Conservation (phyloP, 2,888 invertebrate genomes). For the Microctonus hyperodae region DNA sequence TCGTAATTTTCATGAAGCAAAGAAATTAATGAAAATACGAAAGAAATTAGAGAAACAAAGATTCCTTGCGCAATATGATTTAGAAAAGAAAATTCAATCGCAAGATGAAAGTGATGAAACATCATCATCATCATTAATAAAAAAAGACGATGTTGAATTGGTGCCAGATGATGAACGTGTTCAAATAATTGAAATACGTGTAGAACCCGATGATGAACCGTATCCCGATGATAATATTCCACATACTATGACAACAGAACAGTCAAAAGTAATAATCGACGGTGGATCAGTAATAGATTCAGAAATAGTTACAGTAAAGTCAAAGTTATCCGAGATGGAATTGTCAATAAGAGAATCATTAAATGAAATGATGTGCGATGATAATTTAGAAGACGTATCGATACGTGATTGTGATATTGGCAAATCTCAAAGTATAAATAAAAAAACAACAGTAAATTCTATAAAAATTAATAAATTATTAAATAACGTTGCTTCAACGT, state of each 20-base stretch:
- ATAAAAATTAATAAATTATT: neutral
- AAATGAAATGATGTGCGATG: conserved; percentile 50
- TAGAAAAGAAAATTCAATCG: conserved; percentile 35
- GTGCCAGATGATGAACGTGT: conserved; percentile 61
- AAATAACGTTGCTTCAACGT: neutral
- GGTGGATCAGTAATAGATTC: conserved; percentile 40
- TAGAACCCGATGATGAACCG: conserved; percentile 58
- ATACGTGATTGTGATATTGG: neutral
- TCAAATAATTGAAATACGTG: conserved; percentile 58
- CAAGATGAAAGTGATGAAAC: conserved; percentile 14
- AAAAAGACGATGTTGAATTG: conserved; percentile 41
- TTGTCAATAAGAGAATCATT: conserved; percentile 50
- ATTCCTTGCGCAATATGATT: conserved; percentile 66
- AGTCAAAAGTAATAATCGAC: conserved; percentile 54
- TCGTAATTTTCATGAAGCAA: conserved; percentile 73
- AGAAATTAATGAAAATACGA: conserved; percentile 72
- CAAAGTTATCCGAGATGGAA: conserved; percentile 53
- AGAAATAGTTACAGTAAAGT: conserved; percentile 38
- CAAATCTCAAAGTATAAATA: neutral
- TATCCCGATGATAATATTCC: conserved; percentile 46
- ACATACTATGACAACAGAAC: conserved; percentile 50
- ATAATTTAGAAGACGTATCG: conserved; percentile 32
- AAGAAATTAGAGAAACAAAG: conserved; percentile 72
- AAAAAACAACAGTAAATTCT: neutral
- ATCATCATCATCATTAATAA: conserved; percentile 20